Percentiles rank a stretch among this genome's conserved stretches.
phyloP scores from a whole-genome alignment of 2,888 invertebrate genomes.

The Machimus atricapillus region DNA sequence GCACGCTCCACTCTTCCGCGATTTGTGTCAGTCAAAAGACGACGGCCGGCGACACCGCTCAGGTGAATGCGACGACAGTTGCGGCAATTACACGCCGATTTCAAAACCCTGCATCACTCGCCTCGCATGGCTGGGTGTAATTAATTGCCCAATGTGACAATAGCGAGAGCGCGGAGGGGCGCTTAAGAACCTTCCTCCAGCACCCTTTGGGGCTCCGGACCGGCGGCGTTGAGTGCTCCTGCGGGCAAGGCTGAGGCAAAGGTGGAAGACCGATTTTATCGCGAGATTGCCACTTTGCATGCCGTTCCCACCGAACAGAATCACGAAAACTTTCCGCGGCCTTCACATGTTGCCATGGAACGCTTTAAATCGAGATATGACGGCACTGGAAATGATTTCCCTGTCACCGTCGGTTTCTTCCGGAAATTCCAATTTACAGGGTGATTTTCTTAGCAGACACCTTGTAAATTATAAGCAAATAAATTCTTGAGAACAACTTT shows the following conservation, averaged over 20 bases:
- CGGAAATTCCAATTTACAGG: neutral
- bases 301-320: neutral
- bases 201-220: neutral
- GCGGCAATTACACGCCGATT: neutral
- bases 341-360: neutral
- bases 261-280: neutral
- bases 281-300: neutral
- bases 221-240: neutral
- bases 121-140: neutral
- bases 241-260: neutral
- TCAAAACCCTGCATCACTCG: neutral
- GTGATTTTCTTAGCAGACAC: neutral
- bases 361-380: neutral
- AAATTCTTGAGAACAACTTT: neutral
- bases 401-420: neutral
- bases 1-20: neutral
- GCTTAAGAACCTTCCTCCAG: neutral
- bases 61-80: neutral
- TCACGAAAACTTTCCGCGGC: neutral
- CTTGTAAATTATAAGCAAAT: neutral
- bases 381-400: neutral
- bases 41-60: neutral
- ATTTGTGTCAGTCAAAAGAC: neutral
- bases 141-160: neutral
- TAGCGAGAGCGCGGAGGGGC: neutral